These are phyloP conservation scores for Zeus faber DNA, from an alignment of 2,113 vertebrate species.

Conservation along the genomic window DNA sequence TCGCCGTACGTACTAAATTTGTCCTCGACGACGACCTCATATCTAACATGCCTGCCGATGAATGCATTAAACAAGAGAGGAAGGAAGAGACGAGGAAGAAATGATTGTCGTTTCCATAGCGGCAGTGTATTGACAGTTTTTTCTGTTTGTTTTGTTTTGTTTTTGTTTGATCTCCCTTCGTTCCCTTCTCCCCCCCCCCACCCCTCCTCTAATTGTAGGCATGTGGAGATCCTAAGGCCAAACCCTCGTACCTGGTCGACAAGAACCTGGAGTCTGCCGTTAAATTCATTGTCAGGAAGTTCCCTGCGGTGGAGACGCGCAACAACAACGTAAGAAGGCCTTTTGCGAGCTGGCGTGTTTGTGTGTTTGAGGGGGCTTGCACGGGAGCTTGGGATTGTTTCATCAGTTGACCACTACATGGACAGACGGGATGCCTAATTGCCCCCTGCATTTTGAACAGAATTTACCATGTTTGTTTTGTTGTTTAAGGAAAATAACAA, in stretches of 20 bases:
- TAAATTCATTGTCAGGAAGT: conserved; percentile 98
- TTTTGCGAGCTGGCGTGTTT: not conserved
- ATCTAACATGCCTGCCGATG: conserved; percentile 26
- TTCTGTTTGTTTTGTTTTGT: conserved; percentile 1
- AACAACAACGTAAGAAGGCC: conserved; percentile 94
- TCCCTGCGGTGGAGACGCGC: conserved; percentile 94
- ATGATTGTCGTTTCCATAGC: not conserved
- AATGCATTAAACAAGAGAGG: conserved; percentile 1
- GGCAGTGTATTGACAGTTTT: conserved; percentile 18
- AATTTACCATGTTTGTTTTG: too few species aligned
- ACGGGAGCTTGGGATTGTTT: too few species aligned
- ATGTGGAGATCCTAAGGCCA: conserved; percentile 97
- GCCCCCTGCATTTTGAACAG: too few species aligned
- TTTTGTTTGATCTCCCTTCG: not conserved
- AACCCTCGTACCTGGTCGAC: conserved; percentile 97
- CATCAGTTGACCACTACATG: too few species aligned
- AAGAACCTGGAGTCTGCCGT: conserved; percentile 98
- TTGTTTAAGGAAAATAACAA: too few species aligned
- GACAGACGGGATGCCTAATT: too few species aligned
- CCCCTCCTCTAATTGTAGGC: conserved; percentile 66
- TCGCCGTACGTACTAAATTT: conserved; percentile 26
- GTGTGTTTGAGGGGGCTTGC: too few species aligned
- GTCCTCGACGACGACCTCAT: conserved; percentile 20
- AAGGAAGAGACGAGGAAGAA: not conserved
- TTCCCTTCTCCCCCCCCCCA: conserved; percentile 23